A percentile compares a stretch with the other conserved stretches of the same genome.
phyloP scores from a whole-genome alignment of 1,140 invertebrate genomes.

The Bombus soroeensis region DNA sequence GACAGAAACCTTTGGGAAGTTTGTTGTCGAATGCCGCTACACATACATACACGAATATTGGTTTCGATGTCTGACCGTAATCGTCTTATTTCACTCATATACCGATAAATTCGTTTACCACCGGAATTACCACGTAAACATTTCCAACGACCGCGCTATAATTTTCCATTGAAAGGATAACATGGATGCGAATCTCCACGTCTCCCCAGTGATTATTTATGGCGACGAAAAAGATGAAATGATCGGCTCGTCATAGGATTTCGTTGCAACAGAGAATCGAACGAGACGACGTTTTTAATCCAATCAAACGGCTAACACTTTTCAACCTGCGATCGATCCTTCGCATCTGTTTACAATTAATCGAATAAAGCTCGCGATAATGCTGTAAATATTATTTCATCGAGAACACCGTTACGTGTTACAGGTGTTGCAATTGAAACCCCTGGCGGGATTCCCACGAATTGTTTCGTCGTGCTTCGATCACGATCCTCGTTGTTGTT shows the following conservation, averaged over 20 bases:
- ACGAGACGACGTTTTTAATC: neutral
- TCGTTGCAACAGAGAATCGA: neutral
- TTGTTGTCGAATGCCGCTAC: no score
- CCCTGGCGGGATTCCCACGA: neutral
- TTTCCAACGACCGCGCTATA: neutral
- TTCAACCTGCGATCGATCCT: neutral
- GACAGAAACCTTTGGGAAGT: no score
- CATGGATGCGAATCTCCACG: no score
- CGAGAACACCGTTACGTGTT: neutral
- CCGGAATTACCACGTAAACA: neutral
- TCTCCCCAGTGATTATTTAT: no score
- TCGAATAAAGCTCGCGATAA: slow-evolving; percentile 5
- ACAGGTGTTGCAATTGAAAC: slow-evolving; percentile 19
- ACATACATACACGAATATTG: no score
- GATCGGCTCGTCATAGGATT: no score
- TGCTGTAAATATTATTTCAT: slow-evolving; percentile 17
- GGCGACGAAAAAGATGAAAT: no score
- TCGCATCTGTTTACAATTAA: neutral
- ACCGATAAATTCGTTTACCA: neutral
- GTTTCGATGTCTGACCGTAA: neutral
- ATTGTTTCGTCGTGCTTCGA: neutral
- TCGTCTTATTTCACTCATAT: neutral
- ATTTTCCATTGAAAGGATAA: neutral
- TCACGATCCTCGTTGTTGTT: neutral
- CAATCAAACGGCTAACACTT: neutral